phyloP scores from a whole-genome alignment of 2,888 invertebrate species.

The Pristionchus arcanus region DNA sequence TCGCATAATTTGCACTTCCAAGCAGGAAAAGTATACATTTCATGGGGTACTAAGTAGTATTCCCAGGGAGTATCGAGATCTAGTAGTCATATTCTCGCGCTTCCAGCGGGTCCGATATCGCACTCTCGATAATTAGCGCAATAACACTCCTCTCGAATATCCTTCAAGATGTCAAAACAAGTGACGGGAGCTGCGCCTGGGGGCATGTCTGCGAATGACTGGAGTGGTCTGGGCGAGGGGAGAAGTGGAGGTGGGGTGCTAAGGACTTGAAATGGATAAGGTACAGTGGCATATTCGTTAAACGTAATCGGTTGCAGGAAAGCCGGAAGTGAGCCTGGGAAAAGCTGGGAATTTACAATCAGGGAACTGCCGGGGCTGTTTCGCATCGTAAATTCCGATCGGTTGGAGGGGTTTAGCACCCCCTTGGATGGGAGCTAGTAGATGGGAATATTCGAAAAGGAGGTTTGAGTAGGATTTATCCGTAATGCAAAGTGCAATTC shows the following conservation, averaged over 20 bases:
- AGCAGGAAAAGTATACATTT: not conserved
- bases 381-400: constrained; percentile 34
- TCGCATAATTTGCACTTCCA: not conserved
- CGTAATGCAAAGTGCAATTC: not conserved
- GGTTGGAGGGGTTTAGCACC: not conserved
- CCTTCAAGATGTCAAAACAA: not conserved
- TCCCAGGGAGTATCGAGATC: not conserved
- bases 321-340: not conserved
- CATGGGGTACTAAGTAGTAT: not conserved
- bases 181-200: not conserved
- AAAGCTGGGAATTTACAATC: not conserved
- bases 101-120: not conserved
- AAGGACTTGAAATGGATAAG: not conserved
- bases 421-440: not conserved
- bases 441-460: not conserved
- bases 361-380: not conserved
- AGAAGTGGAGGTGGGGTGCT: not conserved
- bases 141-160: not conserved
- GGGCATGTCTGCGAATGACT: not conserved
- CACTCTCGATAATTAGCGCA: not conserved
- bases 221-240: not conserved
- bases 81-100: not conserved
- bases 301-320: too few relatives aligned
- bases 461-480: not conserved
- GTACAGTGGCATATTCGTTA: not conserved